phyloP scores from a whole-genome alignment of 2,797 vertebrate genomes.

The Mycteria americana region DNA sequence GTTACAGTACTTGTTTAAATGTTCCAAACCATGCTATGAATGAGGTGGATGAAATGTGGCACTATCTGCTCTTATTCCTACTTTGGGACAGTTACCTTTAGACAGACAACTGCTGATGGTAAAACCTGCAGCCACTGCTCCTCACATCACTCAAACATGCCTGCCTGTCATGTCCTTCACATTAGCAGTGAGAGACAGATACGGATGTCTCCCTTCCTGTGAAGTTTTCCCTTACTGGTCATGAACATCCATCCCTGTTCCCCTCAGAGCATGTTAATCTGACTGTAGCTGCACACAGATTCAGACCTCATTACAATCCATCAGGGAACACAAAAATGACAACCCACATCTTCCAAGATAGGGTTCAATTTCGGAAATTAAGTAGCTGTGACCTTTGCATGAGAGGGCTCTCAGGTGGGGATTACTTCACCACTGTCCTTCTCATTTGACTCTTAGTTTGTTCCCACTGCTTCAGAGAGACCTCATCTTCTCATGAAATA shows the following conservation, averaged over 20 bases:
- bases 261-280: not conserved
- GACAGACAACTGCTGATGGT: not conserved
- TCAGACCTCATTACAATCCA: not conserved
- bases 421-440: not conserved
- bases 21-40: not conserved
- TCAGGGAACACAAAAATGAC: not conserved
- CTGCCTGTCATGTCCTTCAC: not conserved
- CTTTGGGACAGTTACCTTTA: not conserved
- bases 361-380: not conserved
- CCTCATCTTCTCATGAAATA: not conserved
- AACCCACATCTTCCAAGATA: not conserved
- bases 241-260: not conserved
- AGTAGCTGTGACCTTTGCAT: not conserved
- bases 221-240: not conserved
- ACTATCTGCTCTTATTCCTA: not conserved
- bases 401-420: not conserved
- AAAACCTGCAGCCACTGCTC: not conserved
- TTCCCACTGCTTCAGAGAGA: not conserved
- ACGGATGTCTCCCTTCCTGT: not conserved
- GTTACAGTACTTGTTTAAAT: not conserved
- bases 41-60: not conserved
- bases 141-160: not conserved
- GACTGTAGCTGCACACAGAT: not conserved
- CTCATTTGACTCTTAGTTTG: not conserved
- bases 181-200: not conserved